Evolutionary conservation across 2,797 vertebrate genomes (phyloP).

Genomic region (Crenuchus spilurus): DNA sequence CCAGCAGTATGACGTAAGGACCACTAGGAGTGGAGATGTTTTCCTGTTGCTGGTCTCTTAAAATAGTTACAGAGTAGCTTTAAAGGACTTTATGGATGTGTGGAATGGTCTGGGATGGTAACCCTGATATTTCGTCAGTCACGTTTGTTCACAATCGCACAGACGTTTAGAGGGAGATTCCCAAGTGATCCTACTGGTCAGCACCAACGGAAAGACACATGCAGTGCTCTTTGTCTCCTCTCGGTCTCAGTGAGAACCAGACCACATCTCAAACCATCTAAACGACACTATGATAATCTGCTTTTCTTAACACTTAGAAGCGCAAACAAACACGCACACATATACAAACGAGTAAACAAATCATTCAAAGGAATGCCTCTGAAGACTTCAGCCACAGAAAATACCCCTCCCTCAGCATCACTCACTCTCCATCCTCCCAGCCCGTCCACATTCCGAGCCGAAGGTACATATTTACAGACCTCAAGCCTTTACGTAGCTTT

Average conservation of each 20-base stretch:
- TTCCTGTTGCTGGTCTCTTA: slow-evolving; percentile 37
- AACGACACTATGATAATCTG: slow-evolving; percentile 47
- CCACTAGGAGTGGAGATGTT: slow-evolving; percentile 16
- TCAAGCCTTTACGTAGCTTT: slow-evolving; percentile 18
- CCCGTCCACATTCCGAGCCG: slow-evolving; percentile 1
- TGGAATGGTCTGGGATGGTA: not conserved
- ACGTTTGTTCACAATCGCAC: slow-evolving; percentile 10
- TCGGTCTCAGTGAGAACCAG: slow-evolving; percentile 35
- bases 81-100: slow-evolving; percentile 36
- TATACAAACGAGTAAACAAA: slow-evolving; percentile 58
- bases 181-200: slow-evolving; percentile 3
- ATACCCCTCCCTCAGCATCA: slow-evolving; percentile 11
- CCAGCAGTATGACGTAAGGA: slow-evolving; percentile 6
- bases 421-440: not conserved
- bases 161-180: not conserved
- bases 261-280: slow-evolving; percentile 49
- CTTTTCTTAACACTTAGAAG: slow-evolving; percentile 52
- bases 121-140: not conserved
- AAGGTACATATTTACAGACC: slow-evolving; percentile 28
- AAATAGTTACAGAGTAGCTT: slow-evolving; percentile 29
- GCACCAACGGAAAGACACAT: slow-evolving; percentile 1
- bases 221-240: not conserved
- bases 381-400: slow-evolving; percentile 36
- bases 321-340: slow-evolving; percentile 61
- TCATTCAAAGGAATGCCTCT: slow-evolving; percentile 48